These are phyloP conservation scores for Drosophila sucinea DNA, from an alignment of 1,140 invertebrate species.

Conservation along the genomic window DNA sequence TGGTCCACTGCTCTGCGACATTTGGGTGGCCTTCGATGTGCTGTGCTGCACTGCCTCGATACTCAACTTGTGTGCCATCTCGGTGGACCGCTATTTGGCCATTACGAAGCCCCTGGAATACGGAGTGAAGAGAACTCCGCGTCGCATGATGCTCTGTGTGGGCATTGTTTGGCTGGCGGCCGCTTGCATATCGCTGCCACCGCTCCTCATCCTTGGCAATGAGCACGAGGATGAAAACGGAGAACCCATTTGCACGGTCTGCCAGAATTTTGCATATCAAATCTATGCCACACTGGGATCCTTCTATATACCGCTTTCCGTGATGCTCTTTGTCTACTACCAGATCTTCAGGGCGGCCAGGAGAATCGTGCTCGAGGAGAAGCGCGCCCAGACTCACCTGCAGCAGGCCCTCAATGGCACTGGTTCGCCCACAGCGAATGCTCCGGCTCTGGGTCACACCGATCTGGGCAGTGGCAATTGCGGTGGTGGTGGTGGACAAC, in stretches of 20 bases:
- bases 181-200: constrained; percentile 94
- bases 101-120: constrained; percentile 96
- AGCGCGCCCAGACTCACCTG: constrained; percentile 91
- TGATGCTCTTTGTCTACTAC: constrained; percentile 96
- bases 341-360: constrained; percentile 94
- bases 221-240: constrained; percentile 87
- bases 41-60: constrained; percentile 94
- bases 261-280: constrained; percentile 94
- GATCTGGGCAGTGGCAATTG: constrained; percentile 66
- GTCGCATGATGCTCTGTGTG: constrained; percentile 92
- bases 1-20: constrained; percentile 92
- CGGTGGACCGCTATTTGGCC: constrained; percentile 93
- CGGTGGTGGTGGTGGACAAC: constrained; percentile 58
- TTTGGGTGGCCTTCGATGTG: constrained; percentile 93
- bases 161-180: constrained; percentile 95
- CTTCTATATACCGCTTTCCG: constrained; percentile 94
- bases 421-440: constrained; percentile 76
- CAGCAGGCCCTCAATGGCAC: constrained; percentile 90
- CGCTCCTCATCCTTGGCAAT: constrained; percentile 94
- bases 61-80: constrained; percentile 96
- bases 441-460: constrained; percentile 67
- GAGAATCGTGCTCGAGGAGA: constrained; percentile 93
- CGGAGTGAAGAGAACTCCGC: constrained; percentile 92
- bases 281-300: constrained; percentile 95
- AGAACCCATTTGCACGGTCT: constrained; percentile 91